Evolutionary conservation across 2,113 vertebrate genomes (phyloP).

Genomic region (Rhinoptilus africanus): DNA sequence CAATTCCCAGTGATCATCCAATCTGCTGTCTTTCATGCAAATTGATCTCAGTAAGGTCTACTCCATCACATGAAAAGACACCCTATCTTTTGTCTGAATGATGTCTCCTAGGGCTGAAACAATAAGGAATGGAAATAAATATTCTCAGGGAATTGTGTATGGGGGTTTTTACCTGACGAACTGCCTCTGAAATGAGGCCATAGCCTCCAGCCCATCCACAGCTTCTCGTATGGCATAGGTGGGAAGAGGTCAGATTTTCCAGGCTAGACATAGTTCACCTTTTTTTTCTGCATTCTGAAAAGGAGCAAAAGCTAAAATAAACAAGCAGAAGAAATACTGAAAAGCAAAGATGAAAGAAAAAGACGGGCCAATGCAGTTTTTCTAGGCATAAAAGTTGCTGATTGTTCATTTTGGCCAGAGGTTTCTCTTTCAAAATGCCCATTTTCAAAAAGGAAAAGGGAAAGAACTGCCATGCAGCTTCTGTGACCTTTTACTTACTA

Average conservation of each 20-base stretch:
- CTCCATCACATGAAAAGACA: not conserved
- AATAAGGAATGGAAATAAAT: not conserved
- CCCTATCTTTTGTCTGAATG: not conserved
- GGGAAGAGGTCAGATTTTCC: not conserved
- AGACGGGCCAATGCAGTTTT: not conserved
- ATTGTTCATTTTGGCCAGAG: not conserved
- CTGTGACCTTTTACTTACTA: not conserved
- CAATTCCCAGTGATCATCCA: constrained; percentile 23
- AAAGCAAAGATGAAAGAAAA: not conserved
- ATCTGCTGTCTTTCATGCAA: not conserved
- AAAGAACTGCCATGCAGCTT: not conserved
- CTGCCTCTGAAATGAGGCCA: not conserved
- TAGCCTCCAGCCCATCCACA: not conserved
- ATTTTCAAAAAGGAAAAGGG: not conserved
- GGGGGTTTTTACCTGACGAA: not conserved
- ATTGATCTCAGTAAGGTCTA: constrained; percentile 12
- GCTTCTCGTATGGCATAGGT: not conserved
- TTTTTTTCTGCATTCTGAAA: not conserved
- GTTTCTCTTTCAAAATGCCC: not conserved
- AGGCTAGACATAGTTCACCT: not conserved
- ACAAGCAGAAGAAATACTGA: not conserved
- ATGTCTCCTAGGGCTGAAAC: not conserved
- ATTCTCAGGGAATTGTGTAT: not conserved
- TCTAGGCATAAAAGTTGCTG: not conserved
- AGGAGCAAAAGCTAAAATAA: not conserved